phyloP scores from a whole-genome alignment of 2,797 vertebrate genomes.

The Sandelia bainsii region DNA sequence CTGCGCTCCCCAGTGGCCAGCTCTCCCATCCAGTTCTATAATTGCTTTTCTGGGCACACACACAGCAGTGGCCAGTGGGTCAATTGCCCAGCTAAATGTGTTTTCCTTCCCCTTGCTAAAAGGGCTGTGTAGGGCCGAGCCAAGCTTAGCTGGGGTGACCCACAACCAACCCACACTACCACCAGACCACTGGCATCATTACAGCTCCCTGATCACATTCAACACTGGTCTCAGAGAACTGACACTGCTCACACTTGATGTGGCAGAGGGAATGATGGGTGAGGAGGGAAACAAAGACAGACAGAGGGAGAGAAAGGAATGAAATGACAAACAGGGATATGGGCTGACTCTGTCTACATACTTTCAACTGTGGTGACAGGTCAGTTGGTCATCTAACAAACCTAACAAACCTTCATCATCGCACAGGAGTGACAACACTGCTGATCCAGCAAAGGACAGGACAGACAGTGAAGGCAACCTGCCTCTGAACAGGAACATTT shows the following conservation, averaged over 20 bases:
- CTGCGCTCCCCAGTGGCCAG: conserved; percentile 82
- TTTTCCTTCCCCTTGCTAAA: conserved; percentile 79
- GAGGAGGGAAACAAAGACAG: conserved; percentile 28
- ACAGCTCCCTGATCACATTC: conserved; percentile 53
- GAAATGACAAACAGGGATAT: conserved; percentile 2
- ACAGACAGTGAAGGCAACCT: neutral
- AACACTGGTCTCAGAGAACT: conserved; percentile 18
- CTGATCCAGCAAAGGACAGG: neutral
- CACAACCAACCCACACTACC: conserved; percentile 27
- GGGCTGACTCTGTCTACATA: neutral
- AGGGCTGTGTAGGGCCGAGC: conserved; percentile 51
- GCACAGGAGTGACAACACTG: neutral
- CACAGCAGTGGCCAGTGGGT: conserved; percentile 66
- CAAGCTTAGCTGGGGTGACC: conserved; percentile 61
- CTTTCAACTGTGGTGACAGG: conserved; percentile 2
- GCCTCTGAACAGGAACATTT: neutral
- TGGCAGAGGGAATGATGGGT: conserved; percentile 56
- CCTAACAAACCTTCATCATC: conserved; percentile 12
- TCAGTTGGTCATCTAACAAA: conserved; percentile 20
- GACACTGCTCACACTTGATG: conserved; percentile 40
- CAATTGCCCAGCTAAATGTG: conserved; percentile 84
- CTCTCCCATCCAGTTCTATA: conserved; percentile 89
- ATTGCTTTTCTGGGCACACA: conserved; percentile 88
- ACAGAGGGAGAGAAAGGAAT: conserved; percentile 1
- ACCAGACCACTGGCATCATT: conserved; percentile 61